Evolutionary conservation across 2,113 vertebrate species (phyloP).

Genomic region (Perca flavescens): DNA sequence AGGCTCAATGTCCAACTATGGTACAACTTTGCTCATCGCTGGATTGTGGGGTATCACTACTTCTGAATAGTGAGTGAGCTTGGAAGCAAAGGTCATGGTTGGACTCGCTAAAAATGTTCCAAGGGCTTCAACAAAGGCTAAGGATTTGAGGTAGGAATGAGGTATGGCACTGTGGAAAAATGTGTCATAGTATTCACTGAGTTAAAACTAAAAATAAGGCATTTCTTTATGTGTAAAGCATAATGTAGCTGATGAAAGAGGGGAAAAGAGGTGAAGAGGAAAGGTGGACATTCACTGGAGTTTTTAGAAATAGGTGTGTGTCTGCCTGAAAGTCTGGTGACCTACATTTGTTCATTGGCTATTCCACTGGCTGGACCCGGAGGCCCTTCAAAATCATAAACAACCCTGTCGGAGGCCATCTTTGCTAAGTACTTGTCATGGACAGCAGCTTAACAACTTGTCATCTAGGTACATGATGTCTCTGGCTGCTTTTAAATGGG

Average conservation of each 20-base stretch:
- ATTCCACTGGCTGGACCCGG: constrained; percentile 48
- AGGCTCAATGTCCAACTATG: neutral
- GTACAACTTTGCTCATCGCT: neutral
- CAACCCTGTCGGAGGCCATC: constrained; percentile 54
- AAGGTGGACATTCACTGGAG: constrained; percentile 24
- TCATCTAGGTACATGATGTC: constrained; percentile 42
- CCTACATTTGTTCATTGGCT: constrained; percentile 77
- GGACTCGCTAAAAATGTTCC: constrained; percentile 45
- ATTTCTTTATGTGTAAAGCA: constrained; percentile 28
- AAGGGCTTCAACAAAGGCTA: constrained; percentile 40
- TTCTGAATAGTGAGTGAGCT: constrained; percentile 10
- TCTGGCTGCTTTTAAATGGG: constrained; percentile 37
- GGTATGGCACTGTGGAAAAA: constrained; percentile 41
- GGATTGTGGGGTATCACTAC: neutral
- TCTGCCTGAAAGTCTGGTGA: constrained; percentile 66
- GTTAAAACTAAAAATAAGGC: constrained; percentile 27
- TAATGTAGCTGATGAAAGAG: constrained; percentile 28
- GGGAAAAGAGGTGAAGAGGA: constrained; percentile 36
- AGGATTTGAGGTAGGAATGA: constrained; percentile 33
- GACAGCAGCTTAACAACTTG: constrained; percentile 49
- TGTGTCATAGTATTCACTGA: constrained; percentile 3
- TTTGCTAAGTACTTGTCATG: constrained; percentile 40
- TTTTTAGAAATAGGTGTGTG: constrained; percentile 59
- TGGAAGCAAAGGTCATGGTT: constrained; percentile 41
- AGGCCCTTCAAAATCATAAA: constrained; percentile 56